Conservation (phyloP, 2,888 invertebrate species). For the Platypus cylindrus region DNA sequence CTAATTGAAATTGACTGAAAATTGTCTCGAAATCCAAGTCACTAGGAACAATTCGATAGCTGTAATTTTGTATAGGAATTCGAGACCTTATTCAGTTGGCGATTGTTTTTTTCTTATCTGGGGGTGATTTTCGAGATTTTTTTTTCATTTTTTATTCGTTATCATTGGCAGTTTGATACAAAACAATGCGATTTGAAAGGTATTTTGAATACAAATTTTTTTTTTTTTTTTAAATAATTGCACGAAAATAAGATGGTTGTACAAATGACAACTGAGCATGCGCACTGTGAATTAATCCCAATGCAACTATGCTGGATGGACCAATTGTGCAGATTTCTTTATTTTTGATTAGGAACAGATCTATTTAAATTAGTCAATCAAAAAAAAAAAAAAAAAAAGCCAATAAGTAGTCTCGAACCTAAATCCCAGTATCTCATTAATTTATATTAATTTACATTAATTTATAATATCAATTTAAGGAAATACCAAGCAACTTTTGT, state of each 20-base stretch:
- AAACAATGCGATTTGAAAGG: constrained; percentile 11
- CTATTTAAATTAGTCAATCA: no score
- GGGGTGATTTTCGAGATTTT: constrained; percentile 15
- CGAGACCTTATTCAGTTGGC: constrained; percentile 34
- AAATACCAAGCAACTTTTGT: no score
- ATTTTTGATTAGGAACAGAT: no score
- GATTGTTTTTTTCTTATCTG: constrained; percentile 31
- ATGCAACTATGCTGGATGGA: no score
- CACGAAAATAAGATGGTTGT: no score
- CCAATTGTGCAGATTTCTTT: no score
- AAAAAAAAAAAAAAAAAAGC: constrained; percentile 6
- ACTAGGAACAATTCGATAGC: constrained; percentile 17
- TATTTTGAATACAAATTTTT: constrained; percentile 5
- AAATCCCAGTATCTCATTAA: constrained; percentile 3
- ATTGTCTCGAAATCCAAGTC: constrained; percentile 33
- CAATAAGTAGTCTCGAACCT: constrained; percentile 10
- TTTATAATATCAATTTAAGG: no score
- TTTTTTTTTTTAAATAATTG: constrained; percentile 1
- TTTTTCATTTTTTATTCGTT: constrained; percentile 11
- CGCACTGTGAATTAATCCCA: no score
- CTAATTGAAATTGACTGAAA: no score
- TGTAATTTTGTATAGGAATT: constrained; percentile 27
- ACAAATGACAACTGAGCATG: no score
- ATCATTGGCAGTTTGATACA: constrained; percentile 9
- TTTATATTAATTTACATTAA: no score